Base-by-base conservation (phyloP, 92 coral and sea anemone genomes). In the Metridium senile region DNA sequence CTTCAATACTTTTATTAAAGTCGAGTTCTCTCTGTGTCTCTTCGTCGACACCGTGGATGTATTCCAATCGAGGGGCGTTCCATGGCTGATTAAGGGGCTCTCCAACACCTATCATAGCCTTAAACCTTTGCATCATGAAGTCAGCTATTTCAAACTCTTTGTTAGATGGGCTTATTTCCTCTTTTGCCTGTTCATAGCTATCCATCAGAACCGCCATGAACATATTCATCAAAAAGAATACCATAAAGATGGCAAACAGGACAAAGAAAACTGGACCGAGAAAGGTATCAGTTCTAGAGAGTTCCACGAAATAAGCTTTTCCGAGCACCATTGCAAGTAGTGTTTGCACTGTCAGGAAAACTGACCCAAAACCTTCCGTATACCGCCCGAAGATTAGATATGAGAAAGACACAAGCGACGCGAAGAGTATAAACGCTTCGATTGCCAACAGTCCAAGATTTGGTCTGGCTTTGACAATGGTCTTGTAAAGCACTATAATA, bases 81-180 rank as follows among this genome's bases (percentile, higher is more conserved):
- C 85, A 80, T 26, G 85, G 85, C 29, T 73, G 79, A 10, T 32
- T n/a, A 25, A 58, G 30, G 31, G 77, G 72, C 51, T 23, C 29
- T 11, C 78, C 62, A 27, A 72, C 64, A 2, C 85, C 73, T 9
- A 80, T 19, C 34, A 71, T 57, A 0, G 71, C 72, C 49, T 80
- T 80, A 2, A 80, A 22, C 51, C 78, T 71, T 35, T 80, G 71
- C n/a, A 80, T 35, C 78, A 80, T 71, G 22, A 80, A 80, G 49
- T 49, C 75, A 13, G 85, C 85, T 76, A 80, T 80, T 71, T 80
- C 85, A 33, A 80, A 80, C 33, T 80, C 85, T 18, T 69, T 51
- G 11, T 45, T 49, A 11, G 31, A 43, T 17, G 57, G 66, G 32
- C 28, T 58, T 9, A 47, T 20, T 4, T 71, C 78, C 31, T 72